These are phyloP conservation scores for Speoplatyrhinus poulsoni DNA, from an alignment of 2,113 vertebrate species.

Conservation along the genomic window DNA sequence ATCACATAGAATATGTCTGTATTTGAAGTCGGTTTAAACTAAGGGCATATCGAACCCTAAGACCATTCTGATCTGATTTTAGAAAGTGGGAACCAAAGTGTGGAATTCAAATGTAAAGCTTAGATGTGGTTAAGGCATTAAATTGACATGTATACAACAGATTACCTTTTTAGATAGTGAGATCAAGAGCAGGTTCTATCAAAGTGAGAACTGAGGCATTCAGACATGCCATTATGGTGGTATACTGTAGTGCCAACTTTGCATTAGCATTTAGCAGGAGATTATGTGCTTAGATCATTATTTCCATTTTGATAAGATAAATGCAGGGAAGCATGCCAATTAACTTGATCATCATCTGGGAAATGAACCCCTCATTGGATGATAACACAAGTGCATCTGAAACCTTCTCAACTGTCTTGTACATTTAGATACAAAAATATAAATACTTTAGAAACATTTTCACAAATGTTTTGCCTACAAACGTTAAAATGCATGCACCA, in stretches of 20 bases:
- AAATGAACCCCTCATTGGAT: constrained; percentile 17
- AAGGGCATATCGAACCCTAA: too few species aligned
- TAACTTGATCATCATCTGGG: constrained; percentile 7
- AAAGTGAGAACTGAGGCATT: too few species aligned
- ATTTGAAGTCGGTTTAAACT: too few species aligned
- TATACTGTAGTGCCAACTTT: background rate
- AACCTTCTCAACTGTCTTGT: background rate
- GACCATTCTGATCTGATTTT: too few species aligned
- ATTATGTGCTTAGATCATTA: background rate
- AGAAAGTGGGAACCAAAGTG: too few species aligned
- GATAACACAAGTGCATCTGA: background rate
- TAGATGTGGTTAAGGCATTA: too few species aligned
- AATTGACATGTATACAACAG: too few species aligned
- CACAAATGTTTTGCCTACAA: background rate
- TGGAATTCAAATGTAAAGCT: too few species aligned
- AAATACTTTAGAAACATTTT: constrained; percentile 8
- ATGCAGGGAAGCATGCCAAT: constrained; percentile 9
- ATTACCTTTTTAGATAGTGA: too few species aligned
- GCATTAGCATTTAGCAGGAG: constrained; percentile 3
- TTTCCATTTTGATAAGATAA: constrained; percentile 42
- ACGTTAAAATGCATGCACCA: background rate
- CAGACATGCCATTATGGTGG: too few species aligned
- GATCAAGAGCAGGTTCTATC: too few species aligned
- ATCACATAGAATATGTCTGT: too few species aligned
- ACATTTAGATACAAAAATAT: background rate